A percentile compares a stretch with the other conserved stretches of the same genome.
These are phyloP conservation scores for Echeneis naucrates DNA, from an alignment of 2,797 vertebrate genomes.

Conservation along the genomic window DNA sequence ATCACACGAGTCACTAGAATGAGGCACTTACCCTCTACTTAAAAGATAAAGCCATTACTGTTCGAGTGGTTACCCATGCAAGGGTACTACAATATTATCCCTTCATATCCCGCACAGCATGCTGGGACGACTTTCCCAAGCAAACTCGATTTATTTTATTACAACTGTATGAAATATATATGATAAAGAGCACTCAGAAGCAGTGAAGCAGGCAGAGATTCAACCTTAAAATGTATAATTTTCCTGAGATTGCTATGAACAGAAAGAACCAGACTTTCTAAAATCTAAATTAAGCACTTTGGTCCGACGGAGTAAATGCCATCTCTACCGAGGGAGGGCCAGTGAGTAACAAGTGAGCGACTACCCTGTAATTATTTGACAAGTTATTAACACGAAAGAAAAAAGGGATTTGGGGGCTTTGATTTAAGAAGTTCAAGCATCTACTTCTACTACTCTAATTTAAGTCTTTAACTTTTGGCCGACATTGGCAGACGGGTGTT, in stretches of 20 bases:
- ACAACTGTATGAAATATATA: slow-evolving; percentile 60
- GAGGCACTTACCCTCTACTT: slow-evolving; percentile 14
- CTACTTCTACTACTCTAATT: slow-evolving; percentile 16
- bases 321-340: neutral
- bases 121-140: slow-evolving; percentile 24
- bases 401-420: slow-evolving; percentile 2
- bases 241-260: slow-evolving; percentile 21
- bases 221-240: slow-evolving; percentile 23
- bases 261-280: slow-evolving; percentile 20
- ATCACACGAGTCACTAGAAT: slow-evolving; percentile 30
- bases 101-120: slow-evolving; percentile 40
- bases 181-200: slow-evolving; percentile 36
- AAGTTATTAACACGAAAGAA: slow-evolving; percentile 2
- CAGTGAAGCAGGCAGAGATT: slow-evolving; percentile 25
- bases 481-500: slow-evolving; percentile 49
- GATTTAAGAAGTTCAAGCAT: slow-evolving; percentile 10
- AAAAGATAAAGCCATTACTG: slow-evolving; percentile 44
- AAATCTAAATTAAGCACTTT: slow-evolving; percentile 38
- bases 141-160: slow-evolving; percentile 48
- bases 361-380: slow-evolving; percentile 9
- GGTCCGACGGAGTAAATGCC: slow-evolving; percentile 7
- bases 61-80: slow-evolving; percentile 33
- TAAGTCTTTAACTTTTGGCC: slow-evolving; percentile 21
- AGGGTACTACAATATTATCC: slow-evolving; percentile 13
- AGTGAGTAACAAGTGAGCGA: slow-evolving; percentile 8